Percentiles rank a stretch among this genome's conserved stretches.
Conservation (phyloP, 2,113 vertebrate genomes). For the Hyaena hyaena region DNA sequence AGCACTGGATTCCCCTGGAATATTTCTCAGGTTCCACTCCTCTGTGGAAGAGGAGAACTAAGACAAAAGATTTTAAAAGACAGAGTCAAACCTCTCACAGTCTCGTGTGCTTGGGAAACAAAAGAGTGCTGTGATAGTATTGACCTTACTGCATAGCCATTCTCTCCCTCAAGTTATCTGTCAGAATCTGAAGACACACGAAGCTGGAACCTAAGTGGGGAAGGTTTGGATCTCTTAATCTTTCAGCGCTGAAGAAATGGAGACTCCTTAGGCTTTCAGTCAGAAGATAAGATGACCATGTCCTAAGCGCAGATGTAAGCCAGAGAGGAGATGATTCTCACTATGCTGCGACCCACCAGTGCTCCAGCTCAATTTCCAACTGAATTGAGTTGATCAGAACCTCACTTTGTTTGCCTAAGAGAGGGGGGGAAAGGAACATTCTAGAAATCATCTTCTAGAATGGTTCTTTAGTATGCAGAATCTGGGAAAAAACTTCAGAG, state of each 20-base stretch:
- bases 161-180: neutral
- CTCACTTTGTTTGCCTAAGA: neutral
- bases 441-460: neutral
- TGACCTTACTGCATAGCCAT: neutral
- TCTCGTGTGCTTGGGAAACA: neutral
- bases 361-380: neutral
- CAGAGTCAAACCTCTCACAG: neutral
- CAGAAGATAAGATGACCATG: neutral
- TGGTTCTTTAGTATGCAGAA: neutral
- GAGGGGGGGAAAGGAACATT: neutral
- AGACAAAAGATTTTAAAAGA: neutral
- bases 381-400: neutral
- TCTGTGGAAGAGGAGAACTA: neutral
- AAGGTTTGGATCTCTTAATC: neutral
- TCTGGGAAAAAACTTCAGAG: neutral
- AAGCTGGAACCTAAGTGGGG: neutral
- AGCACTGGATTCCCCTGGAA: neutral
- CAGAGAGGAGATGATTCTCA: neutral
- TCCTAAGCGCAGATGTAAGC: neutral
- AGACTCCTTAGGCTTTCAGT: neutral
- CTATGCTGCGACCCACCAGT: neutral
- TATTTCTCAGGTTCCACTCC: neutral
- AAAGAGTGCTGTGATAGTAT: too few relatives aligned
- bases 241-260: neutral
- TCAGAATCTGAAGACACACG: neutral